Percentiles rank a stretch among this genome's conserved stretches.
phyloP scores from a whole-genome alignment of 2,888 invertebrate species.

The Fragum whitleyi region DNA sequence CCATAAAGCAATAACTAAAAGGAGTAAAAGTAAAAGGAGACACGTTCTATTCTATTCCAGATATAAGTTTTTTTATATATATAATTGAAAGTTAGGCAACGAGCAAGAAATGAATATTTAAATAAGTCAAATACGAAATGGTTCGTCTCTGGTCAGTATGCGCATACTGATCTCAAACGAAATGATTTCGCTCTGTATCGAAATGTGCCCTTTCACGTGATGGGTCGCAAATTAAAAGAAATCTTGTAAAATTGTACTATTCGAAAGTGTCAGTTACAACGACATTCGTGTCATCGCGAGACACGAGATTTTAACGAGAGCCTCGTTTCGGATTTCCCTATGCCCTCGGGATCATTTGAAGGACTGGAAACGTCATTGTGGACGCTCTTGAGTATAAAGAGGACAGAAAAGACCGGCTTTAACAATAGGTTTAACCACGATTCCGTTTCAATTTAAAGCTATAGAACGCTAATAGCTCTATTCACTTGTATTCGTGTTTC shows the following conservation, averaged over 20 bases:
- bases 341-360: conserved; percentile 36
- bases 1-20: too few relatives aligned
- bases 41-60: too few relatives aligned
- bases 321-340: conserved; percentile 44
- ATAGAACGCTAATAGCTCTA: conserved; percentile 61
- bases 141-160: too few relatives aligned
- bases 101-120: too few relatives aligned
- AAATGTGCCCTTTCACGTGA: neutral
- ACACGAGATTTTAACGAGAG: conserved; percentile 43
- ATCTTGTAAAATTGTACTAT: neutral
- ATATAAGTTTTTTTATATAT: too few relatives aligned
- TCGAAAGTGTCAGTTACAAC: neutral
- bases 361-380: conserved; percentile 38
- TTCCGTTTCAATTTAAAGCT: conserved; percentile 64
- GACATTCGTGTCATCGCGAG: conserved; percentile 28
- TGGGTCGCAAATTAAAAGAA: neutral
- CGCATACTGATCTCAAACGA: too few relatives aligned
- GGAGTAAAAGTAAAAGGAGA: too few relatives aligned
- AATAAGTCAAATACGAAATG: too few relatives aligned
- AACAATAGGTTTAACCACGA: conserved; percentile 63
- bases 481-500: conserved; percentile 52
- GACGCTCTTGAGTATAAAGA: conserved; percentile 56
- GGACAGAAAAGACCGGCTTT: conserved; percentile 57
- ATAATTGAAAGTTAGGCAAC: too few relatives aligned
- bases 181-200: too few relatives aligned